Percentiles rank a stretch among this genome's conserved stretches.
Conservation (phyloP, 2,797 vertebrate species). For the Ataeniobius toweri region DNA sequence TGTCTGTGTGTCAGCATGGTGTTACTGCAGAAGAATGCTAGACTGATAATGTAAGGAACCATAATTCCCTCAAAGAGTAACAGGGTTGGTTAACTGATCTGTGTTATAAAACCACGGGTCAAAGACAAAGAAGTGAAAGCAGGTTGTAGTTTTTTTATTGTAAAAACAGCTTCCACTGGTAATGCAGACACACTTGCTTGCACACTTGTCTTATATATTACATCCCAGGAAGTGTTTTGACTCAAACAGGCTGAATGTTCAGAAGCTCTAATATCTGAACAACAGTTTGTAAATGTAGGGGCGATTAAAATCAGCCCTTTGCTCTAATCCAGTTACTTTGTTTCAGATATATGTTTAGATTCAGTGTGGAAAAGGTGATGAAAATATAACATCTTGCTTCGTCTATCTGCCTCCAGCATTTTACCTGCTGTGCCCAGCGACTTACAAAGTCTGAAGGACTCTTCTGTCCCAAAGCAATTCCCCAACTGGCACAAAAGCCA, state of each 20-base stretch:
- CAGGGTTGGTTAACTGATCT: conserved; percentile 34
- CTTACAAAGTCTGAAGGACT: conserved; percentile 56
- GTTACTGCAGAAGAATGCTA: conserved; percentile 43
- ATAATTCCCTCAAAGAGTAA: conserved; percentile 43
- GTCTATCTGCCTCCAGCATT: conserved; percentile 59
- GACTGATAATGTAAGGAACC: conserved; percentile 48
- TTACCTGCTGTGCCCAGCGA: conserved; percentile 78
- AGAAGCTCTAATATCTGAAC: conserved; percentile 28
- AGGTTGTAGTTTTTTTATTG: conserved; percentile 27
- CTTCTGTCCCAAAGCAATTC: conserved; percentile 58
- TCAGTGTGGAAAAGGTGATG: conserved; percentile 65
- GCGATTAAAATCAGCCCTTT: conserved; percentile 20
- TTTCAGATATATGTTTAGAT: conserved; percentile 37
- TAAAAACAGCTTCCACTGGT: conserved; percentile 6
- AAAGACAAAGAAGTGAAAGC: conserved; percentile 58
- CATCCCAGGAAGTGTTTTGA: conserved; percentile 43
- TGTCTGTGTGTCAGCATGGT: conserved; percentile 35
- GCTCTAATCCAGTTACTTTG: conserved; percentile 57
- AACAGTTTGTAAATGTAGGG: not conserved
- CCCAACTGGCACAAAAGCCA: conserved; percentile 71
- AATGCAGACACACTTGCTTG: conserved; percentile 11
- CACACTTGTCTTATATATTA: conserved; percentile 25
- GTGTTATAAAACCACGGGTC: conserved; percentile 42
- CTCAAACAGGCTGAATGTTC: conserved; percentile 31
- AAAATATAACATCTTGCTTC: conserved; percentile 58